phyloP scores from a whole-genome alignment of 1,140 invertebrate genomes.

The Drosophila kohkoa region DNA sequence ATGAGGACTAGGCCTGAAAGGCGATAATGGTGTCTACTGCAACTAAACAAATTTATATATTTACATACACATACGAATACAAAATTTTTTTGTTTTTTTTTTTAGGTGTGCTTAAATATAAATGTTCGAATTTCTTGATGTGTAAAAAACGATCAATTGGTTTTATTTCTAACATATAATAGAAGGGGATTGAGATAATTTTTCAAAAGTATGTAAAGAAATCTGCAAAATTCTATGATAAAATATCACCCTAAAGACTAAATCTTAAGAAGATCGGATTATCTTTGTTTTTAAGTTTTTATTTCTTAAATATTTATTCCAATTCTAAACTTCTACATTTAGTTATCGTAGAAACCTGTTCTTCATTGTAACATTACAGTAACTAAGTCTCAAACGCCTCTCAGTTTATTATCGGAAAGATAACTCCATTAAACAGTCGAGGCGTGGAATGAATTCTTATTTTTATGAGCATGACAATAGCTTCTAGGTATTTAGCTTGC shows the following conservation, averaged over 20 bases:
- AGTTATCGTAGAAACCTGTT: no score
- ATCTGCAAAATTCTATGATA: no score
- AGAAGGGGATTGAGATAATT: no score
- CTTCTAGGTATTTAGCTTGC: not conserved
- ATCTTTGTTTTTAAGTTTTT: no score
- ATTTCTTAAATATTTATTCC: no score
- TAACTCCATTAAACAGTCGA: not conserved
- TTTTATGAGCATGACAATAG: not conserved
- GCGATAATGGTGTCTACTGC: conserved; percentile 48
- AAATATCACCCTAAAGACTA: no score
- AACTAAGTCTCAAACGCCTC: not conserved
- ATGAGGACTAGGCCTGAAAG: not conserved
- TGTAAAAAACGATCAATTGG: conserved; percentile 16
- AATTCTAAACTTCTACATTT: no score
- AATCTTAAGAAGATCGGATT: no score
- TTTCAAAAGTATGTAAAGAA: no score
- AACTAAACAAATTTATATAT: conserved; percentile 54
- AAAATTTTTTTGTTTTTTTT: conserved; percentile 42
- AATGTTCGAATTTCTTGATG: conserved; percentile 69
- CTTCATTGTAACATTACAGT: not conserved
- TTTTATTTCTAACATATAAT: not conserved
- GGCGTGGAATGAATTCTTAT: not conserved
- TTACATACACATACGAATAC: conserved; percentile 48
- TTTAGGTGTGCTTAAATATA: conserved; percentile 62
- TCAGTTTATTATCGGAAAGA: not conserved